Evolutionary conservation across 2,113 vertebrate genomes (phyloP).

Genomic region (Lontra canadensis): DNA sequence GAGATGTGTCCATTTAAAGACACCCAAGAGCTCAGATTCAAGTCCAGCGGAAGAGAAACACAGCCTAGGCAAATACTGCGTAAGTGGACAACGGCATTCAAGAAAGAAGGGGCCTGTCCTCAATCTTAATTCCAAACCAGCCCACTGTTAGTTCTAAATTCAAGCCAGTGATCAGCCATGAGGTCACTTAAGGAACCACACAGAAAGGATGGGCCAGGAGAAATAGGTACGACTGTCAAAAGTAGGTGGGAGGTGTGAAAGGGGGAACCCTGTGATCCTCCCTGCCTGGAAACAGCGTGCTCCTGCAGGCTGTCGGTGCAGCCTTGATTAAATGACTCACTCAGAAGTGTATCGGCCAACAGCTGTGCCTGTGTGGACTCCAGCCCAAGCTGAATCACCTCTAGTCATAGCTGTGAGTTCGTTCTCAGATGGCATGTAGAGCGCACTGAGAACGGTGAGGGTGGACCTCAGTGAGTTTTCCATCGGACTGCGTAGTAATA

Average conservation of each 20-base stretch:
- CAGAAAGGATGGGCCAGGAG: not conserved
- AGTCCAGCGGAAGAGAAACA: not conserved
- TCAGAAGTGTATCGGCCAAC: not conserved
- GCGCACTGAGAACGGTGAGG: not conserved
- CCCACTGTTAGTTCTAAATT: not conserved
- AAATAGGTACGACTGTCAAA: not conserved
- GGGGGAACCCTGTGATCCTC: not conserved
- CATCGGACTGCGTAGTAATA: not conserved
- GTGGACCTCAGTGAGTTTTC: not conserved
- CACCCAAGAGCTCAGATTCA: constrained; percentile 43
- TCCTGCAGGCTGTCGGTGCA: not conserved
- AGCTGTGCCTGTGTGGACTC: not conserved
- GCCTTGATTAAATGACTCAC: not conserved
- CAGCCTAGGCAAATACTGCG: not conserved
- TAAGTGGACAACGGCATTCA: not conserved
- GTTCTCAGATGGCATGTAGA: not conserved
- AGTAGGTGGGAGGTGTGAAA: not conserved
- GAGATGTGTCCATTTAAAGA: constrained; percentile 3
- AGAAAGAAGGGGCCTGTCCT: not conserved
- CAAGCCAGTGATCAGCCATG: not conserved
- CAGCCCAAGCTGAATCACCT: not conserved
- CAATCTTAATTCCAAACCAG: not conserved
- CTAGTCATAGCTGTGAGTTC: not conserved
- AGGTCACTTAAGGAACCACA: not conserved
- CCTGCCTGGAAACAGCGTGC: too few relatives aligned